Evolutionary conservation across 2,113 vertebrate species (phyloP), one percentile per base, ranked within the genome.

Genomic region (Speoplatyrhinus poulsoni): DNA sequence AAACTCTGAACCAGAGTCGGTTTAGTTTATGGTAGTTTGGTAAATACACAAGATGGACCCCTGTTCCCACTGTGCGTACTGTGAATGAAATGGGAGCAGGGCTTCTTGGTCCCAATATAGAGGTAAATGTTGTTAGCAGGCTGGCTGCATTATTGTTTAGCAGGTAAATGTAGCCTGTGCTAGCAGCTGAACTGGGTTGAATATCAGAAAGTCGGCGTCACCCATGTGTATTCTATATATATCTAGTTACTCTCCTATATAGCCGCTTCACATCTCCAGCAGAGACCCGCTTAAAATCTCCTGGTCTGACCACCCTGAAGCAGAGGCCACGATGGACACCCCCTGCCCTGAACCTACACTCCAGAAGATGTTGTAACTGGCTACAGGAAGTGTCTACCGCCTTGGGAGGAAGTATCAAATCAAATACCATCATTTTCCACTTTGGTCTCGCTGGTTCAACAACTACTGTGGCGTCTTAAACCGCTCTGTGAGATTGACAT

Each of bases 371-470:
- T 90, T 91, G 82, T 88, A 90, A 91, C 72, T 41, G 74, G 73
- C 70, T 70, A 81, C 76, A 89, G 92, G 92, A 93, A 92, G 87
- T 81, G 49, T 82, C 72, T 60, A 65, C 85, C 59, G 81, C 77
- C 82, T 32, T 19, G 75, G 86, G 89, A 93, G 92, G 91, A 93
- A 92, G 86, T 92, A 92, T 93, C 88, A 87, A 90, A 91, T 92
- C 80, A 88, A 91, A 85, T 53, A 46, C 57, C 72, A 73, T 76
- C 69, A 84, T 85, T 86, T 82, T 88, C 69, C 69, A 71, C 87
- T 84, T 84, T 67, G 72, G 79, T 79, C 70, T 59, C 57, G 69
- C 72, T 61, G 47, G 82, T 74, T 73, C 50, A 64, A 84, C 56
- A 55, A 64, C 70, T 80, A 79, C 68, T 70, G 13, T 32, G 4